Conservation (phyloP, 1,140 invertebrate genomes). For the Antheraea mylitta region DNA sequence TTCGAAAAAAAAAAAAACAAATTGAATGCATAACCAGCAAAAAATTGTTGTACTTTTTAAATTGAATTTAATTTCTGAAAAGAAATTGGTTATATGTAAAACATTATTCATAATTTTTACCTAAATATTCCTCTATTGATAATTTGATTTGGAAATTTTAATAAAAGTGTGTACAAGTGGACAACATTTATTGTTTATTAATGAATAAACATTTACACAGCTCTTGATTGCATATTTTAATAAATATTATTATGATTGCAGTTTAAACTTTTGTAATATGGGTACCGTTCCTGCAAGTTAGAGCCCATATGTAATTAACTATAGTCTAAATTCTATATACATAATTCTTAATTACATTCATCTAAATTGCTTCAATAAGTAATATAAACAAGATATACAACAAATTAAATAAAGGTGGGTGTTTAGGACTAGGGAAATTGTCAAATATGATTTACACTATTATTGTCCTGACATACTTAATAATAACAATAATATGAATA, state of each 20-base stretch:
- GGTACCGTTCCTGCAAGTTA: background rate
- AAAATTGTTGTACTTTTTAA: too few relatives aligned
- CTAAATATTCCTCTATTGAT: background rate
- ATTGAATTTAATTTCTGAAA: too few relatives aligned
- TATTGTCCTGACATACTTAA: background rate
- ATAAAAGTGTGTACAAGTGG: background rate
- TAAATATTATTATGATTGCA: background rate
- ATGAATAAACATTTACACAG: constrained; percentile 1
- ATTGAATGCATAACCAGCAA: too few relatives aligned
- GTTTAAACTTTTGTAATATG: background rate
- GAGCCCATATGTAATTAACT: background rate
- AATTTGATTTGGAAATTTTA: background rate
- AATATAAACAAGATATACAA: background rate
- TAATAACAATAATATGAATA: background rate
- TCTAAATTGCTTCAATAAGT: background rate
- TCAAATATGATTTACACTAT: background rate
- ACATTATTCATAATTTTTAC: background rate
- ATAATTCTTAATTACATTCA: background rate
- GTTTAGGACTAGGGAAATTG: background rate
- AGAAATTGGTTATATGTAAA: background rate
- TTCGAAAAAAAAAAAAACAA: too few relatives aligned
- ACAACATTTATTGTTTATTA: constrained; percentile 5
- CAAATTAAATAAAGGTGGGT: background rate
- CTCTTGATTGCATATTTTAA: background rate
- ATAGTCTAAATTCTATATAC: background rate